phyloP scores from a whole-genome alignment of 2,888 invertebrate genomes.

The Spisula subtruncata region DNA sequence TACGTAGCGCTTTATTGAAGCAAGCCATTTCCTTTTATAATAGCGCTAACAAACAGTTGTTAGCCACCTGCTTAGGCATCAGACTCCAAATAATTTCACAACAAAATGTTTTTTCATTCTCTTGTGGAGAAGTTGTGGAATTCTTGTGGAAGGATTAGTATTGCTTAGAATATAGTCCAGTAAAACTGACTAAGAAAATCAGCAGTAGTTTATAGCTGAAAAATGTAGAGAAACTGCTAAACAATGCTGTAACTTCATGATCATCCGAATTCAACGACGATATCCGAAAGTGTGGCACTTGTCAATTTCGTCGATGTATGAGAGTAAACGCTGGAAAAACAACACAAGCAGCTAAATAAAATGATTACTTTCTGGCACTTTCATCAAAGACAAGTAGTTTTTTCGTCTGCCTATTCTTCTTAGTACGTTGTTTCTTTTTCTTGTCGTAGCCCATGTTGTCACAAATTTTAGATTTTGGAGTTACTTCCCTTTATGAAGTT shows the following conservation, averaged over 20 bases:
- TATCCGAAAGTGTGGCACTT: conserved; percentile 1
- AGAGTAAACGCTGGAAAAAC: background rate
- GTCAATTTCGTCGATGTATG: background rate
- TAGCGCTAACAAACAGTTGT: too few species aligned
- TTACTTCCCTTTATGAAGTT: background rate
- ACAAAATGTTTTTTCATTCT: too few species aligned
- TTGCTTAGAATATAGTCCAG: too few species aligned
- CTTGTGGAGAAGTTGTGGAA: background rate
- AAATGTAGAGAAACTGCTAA: background rate
- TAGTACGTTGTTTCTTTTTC: conserved; percentile 60
- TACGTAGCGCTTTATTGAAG: too few species aligned
- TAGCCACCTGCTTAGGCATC: too few species aligned
- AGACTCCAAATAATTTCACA: too few species aligned
- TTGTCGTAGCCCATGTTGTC: conserved; percentile 64
- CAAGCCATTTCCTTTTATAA: too few species aligned
- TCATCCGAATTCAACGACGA: background rate
- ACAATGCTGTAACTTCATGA: background rate
- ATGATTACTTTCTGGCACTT: conserved; percentile 76
- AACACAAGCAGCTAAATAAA: background rate
- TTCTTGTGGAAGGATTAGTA: too few species aligned
- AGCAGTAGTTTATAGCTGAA: too few species aligned
- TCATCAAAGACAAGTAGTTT: conserved; percentile 80
- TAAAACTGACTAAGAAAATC: too few species aligned
- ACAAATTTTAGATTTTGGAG: background rate
- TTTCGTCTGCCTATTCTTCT: conserved; percentile 81